These are phyloP conservation scores for Epinotia demarniana DNA, from an alignment of 2,888 invertebrate species.

Conservation along the genomic window DNA sequence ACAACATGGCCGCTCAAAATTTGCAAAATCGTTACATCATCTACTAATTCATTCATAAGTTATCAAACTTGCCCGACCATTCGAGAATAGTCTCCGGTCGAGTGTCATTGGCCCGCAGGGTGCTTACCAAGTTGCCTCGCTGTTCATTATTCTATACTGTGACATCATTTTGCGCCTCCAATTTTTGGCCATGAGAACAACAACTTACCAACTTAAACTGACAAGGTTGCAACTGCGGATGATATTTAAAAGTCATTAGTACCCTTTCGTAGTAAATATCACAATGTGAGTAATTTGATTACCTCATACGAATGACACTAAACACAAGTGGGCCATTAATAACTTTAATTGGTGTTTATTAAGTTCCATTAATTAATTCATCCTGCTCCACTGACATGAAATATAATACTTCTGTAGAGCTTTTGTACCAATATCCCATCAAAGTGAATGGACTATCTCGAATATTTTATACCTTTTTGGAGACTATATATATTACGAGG, in stretches of 20 bases:
- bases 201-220: neutral
- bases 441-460: too few relatives aligned
- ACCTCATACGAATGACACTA: neutral
- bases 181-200: neutral
- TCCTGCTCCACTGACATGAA: neutral
- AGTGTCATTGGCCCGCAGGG: too few relatives aligned
- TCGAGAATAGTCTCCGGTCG: too few relatives aligned
- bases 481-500: too few relatives aligned
- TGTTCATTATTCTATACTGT: neutral
- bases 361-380: neutral
- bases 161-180: neutral
- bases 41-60: too few relatives aligned
- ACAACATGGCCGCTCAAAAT: too few relatives aligned
- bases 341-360: neutral
- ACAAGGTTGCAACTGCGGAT: neutral
- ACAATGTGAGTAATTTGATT: neutral
- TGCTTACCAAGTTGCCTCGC: neutral
- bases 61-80: too few relatives aligned
- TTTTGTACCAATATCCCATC: neutral
- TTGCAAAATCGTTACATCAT: too few relatives aligned
- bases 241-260: neutral
- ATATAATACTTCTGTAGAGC: neutral
- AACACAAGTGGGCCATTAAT: neutral
- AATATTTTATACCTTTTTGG: too few relatives aligned
- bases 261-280: neutral